Evolutionary conservation across 92 coral and sea anemone genomes (phyloP), one percentile per base, ranked within the genome.

Genomic region (Parazoanthus atlanticus): DNA sequence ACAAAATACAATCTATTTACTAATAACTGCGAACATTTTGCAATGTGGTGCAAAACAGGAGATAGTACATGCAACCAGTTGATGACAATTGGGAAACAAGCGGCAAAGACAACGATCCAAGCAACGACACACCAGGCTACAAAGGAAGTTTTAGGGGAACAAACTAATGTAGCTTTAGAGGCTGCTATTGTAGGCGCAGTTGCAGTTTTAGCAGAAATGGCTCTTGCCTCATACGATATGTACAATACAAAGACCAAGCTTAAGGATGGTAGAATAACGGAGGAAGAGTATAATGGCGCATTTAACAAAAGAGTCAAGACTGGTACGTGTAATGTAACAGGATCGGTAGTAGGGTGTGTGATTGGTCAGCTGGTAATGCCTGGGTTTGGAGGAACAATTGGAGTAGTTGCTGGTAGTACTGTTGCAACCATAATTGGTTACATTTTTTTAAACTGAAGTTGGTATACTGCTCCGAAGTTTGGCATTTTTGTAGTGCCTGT

Each of bases 1-100:
- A 41, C 29, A 8, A 15, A 56, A 13, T 89, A 82, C 91, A n/a
- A 43, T 54, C 78, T 38, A 26, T 8, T 82, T 0, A 38, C 66
- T 34, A 89, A 89, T 12, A 89, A 89, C 67, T 89, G 91, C 9
- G 91, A 89, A 28, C 91, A 89, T 46, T 89, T 89, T 75, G 88
- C 88, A 1, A 36, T 74, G 88, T 89, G 88, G 91, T 82, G 91
- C 54, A 89, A 89, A 41, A 82, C 84, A 17, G 91, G 84, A 54
- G 34, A 15, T 0, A 29, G 26, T 1, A 28, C 26, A 1, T 79
- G 69, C 33, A 46, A 47, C 82, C 82, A 78, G 34, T 0, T 46
- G 65, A n/a, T 26, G 19, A 46, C 82, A 29, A 61, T 26, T 47
- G 31, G 21, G 2, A 78, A 26, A 43, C 21, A 49, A 25, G 9